phyloP scores from a whole-genome alignment of 2,113 vertebrate species.

The Ctenomys sociabilis region DNA sequence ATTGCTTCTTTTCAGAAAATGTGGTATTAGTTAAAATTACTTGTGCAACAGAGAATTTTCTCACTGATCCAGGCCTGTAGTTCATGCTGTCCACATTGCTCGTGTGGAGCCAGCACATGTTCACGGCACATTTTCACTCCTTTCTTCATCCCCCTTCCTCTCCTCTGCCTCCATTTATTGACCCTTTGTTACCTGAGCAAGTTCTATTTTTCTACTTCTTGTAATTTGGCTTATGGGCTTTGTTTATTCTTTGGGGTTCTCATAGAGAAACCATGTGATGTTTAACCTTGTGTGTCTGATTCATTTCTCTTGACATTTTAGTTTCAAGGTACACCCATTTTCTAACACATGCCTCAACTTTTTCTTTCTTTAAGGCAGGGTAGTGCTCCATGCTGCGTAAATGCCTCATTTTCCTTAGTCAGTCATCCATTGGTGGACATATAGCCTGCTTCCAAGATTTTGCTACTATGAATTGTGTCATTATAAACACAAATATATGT shows the following conservation, averaged over 20 bases:
- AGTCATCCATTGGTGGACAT: background rate
- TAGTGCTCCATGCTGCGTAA: background rate
- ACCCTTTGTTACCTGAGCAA: background rate
- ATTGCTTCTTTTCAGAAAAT: conserved; percentile 37
- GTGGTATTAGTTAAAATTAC: background rate
- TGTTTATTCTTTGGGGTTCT: background rate
- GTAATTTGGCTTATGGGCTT: background rate
- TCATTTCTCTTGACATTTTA: background rate
- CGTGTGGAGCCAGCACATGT: background rate
- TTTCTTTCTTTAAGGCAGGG: background rate
- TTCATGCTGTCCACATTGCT: background rate
- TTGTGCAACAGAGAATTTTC: background rate
- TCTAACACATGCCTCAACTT: background rate
- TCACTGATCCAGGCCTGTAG: background rate
- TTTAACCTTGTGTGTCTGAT: background rate
- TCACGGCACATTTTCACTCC: too few species aligned
- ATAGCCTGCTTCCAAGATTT: background rate
- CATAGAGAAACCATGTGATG: background rate
- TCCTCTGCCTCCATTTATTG: background rate
- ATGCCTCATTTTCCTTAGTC: background rate
- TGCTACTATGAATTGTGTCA: background rate
- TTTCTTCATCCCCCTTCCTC: background rate
- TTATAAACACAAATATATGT: background rate
- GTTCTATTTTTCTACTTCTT: background rate
- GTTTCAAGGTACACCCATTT: background rate